Percentiles rank a stretch among this genome's conserved stretches.
Evolutionary conservation across 2,888 invertebrate species (phyloP).

Genomic region (Leptopilina myrica): DNA sequence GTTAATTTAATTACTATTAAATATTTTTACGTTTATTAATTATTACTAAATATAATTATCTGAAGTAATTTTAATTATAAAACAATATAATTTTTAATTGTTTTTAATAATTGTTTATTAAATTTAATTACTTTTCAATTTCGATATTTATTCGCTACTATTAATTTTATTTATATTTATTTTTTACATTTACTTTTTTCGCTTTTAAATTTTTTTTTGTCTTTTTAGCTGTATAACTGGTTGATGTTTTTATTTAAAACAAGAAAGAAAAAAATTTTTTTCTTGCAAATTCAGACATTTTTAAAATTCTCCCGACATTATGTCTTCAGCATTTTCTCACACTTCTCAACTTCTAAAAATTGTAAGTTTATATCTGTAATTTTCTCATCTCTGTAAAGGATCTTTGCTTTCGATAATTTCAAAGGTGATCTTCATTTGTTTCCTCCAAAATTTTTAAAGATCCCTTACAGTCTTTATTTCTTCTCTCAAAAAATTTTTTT

Average conservation of each 20-base stretch:
- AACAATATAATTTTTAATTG: too few species aligned
- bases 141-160: neutral
- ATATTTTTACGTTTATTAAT: too few species aligned
- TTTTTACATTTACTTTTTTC: neutral
- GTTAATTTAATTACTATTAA: too few species aligned
- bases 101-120: too few species aligned
- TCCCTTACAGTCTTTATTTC: neutral
- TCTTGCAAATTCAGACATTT: constrained; percentile 3
- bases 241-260: neutral
- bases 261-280: too few species aligned
- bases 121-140: too few species aligned
- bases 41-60: too few species aligned
- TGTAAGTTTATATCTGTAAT: constrained; percentile 24
- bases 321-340: constrained; percentile 15
- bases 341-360: constrained; percentile 18
- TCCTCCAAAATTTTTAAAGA: neutral
- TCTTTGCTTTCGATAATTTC: constrained; percentile 31
- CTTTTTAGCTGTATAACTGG: neutral
- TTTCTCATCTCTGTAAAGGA: constrained; percentile 1
- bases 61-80: too few species aligned
- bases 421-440: neutral
- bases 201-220: neutral
- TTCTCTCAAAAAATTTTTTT: neutral
- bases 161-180: too few species aligned
- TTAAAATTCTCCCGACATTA: neutral